Base-by-base conservation (phyloP, 2,113 vertebrate genomes). In the Psittacula cyanocephala region DNA sequence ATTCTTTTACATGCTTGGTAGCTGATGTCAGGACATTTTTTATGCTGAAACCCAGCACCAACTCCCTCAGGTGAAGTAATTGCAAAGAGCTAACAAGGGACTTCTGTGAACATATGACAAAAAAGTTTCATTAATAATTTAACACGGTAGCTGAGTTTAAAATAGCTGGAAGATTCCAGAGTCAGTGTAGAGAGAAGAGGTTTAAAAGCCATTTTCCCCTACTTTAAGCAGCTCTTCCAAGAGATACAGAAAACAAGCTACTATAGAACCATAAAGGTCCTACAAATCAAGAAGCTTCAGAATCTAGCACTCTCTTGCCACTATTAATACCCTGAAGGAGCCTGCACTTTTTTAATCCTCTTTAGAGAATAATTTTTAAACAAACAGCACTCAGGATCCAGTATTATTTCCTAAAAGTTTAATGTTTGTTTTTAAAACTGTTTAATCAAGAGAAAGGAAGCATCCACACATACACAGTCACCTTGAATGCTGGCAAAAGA, bases 371-470 rank as follows among this genome's bases (percentile, higher is more conserved):
- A 39, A n/a, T 33, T 92, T 71, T 93, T 44, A 81, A 95, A 88
- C 33, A 96, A 96, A 95, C 17, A 92, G 14, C 86, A 94, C 92
- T 79, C 92, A 59, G n/a, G 49, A 88, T 77, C 74, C 69, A 59
- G 28, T 43, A 17, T 63, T 35, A 67, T 85, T 95, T 96, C 70
- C 94, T 33, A 44, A 3, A 93, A 91, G 28, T 97, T 97, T 97
- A 97, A 96, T 97, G 44, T 76, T 88, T 81, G 17, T 70, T 93
- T 91, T 86, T 23, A 68, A 81, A 94, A 52, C 5, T 74, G 13
- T 59, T 90, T 81, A 79, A 81, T 89, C 3, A 24, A 88, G 39
- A 83, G 67, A 94, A 92, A 88, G 41, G 43, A 90, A 89, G 50
- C 35, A 82, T 70, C 85, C 43, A 78, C 41, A 90, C 15, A 81